phyloP scores from a whole-genome alignment of 1,140 invertebrate genomes.

The Caenorhabditis tropicalis region DNA sequence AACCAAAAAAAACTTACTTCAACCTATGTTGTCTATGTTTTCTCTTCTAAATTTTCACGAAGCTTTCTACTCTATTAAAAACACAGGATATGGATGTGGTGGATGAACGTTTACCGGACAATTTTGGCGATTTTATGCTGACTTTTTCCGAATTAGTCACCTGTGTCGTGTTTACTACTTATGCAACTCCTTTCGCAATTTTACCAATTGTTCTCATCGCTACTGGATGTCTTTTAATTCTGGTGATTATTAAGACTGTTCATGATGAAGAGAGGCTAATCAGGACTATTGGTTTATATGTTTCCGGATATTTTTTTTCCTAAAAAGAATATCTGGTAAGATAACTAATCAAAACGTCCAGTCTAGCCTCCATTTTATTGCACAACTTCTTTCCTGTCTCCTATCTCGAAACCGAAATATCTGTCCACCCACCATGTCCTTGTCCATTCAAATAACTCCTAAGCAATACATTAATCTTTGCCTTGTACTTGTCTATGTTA shows the following conservation, averaged over 20 bases:
- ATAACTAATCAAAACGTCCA: too few relatives aligned
- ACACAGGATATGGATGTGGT: constrained; percentile 46
- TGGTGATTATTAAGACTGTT: constrained; percentile 46
- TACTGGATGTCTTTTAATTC: constrained; percentile 5
- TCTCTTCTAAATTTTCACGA: too few relatives aligned
- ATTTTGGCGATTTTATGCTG: constrained; percentile 37
- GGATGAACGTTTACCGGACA: constrained; percentile 38
- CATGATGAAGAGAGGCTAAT: too few relatives aligned
- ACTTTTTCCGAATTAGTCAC: constrained; percentile 38
- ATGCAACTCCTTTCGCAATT: not conserved
- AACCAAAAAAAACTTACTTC: not conserved
- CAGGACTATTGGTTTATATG: too few relatives aligned
- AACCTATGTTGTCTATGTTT: not conserved
- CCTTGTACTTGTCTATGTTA: not conserved
- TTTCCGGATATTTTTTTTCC: too few relatives aligned
- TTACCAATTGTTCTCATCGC: constrained; percentile 13
- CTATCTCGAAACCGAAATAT: too few relatives aligned
- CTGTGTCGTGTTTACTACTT: constrained; percentile 23
- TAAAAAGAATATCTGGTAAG: too few relatives aligned
- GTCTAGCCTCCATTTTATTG: too few relatives aligned
- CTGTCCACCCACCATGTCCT: too few relatives aligned
- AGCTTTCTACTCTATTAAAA: too few relatives aligned
- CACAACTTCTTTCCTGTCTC: too few relatives aligned
- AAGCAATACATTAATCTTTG: not conserved
- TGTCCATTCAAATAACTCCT: too few relatives aligned